These are phyloP conservation scores for Smittia aterrima DNA, from an alignment of 2,888 invertebrate species.

Conservation along the genomic window DNA sequence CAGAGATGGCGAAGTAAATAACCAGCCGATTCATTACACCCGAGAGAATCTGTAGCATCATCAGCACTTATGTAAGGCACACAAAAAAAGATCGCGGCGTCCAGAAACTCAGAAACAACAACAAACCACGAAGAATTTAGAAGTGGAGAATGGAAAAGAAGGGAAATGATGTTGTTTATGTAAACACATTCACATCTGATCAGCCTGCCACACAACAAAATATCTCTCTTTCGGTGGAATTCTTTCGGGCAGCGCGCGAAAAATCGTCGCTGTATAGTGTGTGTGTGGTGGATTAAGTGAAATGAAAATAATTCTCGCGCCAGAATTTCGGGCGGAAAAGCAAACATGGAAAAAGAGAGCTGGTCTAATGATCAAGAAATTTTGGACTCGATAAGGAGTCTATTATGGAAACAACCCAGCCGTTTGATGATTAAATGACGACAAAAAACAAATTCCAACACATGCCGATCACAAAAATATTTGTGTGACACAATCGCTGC, in stretches of 20 bases:
- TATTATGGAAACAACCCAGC: not conserved
- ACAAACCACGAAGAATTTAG: not conserved
- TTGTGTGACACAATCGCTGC: conserved; percentile 34
- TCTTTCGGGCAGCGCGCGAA: not conserved
- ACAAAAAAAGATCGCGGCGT: conserved; percentile 17
- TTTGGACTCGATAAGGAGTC: not conserved
- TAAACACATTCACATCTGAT: conserved; percentile 20
- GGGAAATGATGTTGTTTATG: conserved; percentile 6
- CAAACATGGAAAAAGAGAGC: not conserved
- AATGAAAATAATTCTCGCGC: conserved; percentile 25
- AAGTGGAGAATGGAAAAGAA: conserved; percentile 6
- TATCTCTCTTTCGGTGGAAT: not conserved
- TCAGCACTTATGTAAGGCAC: conserved; percentile 4
- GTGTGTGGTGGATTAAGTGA: conserved; percentile 3
- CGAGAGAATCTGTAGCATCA: not conserved
- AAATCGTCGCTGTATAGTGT: not conserved
- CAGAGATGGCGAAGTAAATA: conserved; percentile 19
- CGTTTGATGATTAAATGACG: not conserved
- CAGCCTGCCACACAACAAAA: not conserved
- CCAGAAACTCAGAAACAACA: not conserved
- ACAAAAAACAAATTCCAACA: conserved; percentile 27
- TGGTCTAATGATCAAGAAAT: too few relatives aligned
- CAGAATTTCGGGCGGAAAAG: conserved; percentile 17
- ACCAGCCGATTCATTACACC: not conserved
- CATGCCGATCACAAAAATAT: conserved; percentile 24